phyloP scores from a whole-genome alignment of 2,888 invertebrate species.

The Caenorhabditis parvicauda region DNA sequence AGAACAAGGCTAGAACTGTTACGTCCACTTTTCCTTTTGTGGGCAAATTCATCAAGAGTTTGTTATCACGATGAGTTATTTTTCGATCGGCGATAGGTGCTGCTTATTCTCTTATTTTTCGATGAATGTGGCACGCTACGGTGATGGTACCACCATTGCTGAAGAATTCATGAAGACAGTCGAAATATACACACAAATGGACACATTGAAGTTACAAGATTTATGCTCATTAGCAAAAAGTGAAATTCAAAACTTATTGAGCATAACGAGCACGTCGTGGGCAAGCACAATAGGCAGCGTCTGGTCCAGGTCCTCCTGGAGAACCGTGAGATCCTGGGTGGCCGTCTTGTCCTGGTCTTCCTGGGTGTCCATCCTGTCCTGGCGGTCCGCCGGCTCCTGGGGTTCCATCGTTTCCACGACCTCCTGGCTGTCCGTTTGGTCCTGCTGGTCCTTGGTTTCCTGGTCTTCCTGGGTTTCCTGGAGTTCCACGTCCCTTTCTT shows the following conservation, averaged over 20 bases:
- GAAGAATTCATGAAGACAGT: neutral
- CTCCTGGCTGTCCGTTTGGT: conserved; percentile 22
- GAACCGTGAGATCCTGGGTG: conserved; percentile 10
- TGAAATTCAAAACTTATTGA: neutral
- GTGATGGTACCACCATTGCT: too few species aligned
- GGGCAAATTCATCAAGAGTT: too few species aligned
- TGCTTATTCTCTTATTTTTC: too few species aligned
- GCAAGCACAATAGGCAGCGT: conserved; percentile 24
- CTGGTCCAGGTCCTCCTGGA: conserved; percentile 16
- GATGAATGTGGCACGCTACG: too few species aligned
- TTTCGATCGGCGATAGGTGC: too few species aligned
- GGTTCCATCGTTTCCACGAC: conserved; percentile 26
- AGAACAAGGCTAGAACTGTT: too few species aligned
- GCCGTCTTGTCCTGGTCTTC: conserved; percentile 15
- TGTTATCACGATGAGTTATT: too few species aligned
- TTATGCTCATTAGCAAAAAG: conserved; percentile 3
- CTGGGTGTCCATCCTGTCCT: conserved; percentile 22
- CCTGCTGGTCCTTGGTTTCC: conserved; percentile 32
- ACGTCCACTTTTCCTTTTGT: too few species aligned
- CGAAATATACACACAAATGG: neutral
- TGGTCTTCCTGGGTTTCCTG: conserved; percentile 14
- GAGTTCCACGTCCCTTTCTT: conserved; percentile 9
- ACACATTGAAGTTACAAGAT: neutral
- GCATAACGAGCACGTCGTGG: conserved; percentile 8
- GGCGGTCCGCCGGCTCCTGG: conserved; percentile 25